Evolutionary conservation across 2,888 invertebrate genomes (phyloP).

Genomic region (Apotomis betuletana): DNA sequence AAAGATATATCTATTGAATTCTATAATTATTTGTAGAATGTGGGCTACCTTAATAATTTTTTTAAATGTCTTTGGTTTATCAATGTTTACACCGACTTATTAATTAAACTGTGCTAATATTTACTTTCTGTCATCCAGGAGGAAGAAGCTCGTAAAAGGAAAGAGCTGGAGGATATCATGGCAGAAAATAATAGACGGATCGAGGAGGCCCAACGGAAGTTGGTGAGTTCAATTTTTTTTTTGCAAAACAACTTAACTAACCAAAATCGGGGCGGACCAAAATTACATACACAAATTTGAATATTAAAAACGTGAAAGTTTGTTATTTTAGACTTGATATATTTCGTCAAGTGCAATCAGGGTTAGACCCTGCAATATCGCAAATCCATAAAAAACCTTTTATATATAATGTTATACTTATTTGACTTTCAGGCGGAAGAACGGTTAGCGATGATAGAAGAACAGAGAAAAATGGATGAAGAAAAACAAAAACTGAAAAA

Average conservation of each 20-base stretch:
- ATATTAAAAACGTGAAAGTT: too few relatives aligned
- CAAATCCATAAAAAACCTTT: background rate
- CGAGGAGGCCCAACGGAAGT: constrained; percentile 97
- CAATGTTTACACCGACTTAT: constrained; percentile 44
- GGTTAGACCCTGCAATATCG: too few relatives aligned
- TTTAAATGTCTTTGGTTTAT: constrained; percentile 42
- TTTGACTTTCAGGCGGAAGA: constrained; percentile 92
- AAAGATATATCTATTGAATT: background rate
- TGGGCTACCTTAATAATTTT: constrained; percentile 28
- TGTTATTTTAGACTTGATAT: too few relatives aligned
- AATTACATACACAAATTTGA: background rate
- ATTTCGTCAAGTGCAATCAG: too few relatives aligned
- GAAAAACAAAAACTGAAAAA: constrained; percentile 96
- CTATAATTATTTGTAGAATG: constrained; percentile 25
- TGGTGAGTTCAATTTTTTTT: constrained; percentile 86
- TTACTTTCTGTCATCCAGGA: constrained; percentile 91
- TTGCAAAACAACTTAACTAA: background rate
- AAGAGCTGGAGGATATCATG: constrained; percentile 97
- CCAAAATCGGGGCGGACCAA: too few relatives aligned
- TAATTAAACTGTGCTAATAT: constrained; percentile 64
- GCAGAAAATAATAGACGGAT: constrained; percentile 99
- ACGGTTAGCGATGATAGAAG: constrained; percentile 97
- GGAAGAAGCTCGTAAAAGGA: constrained; percentile 97
- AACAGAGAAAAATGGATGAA: constrained; percentile 97
- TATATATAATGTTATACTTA: constrained; percentile 3